A percentile compares a stretch with the other conserved stretches of the same genome.
Conservation (phyloP, 2,113 vertebrate genomes). For the Crotalus helleri region DNA sequence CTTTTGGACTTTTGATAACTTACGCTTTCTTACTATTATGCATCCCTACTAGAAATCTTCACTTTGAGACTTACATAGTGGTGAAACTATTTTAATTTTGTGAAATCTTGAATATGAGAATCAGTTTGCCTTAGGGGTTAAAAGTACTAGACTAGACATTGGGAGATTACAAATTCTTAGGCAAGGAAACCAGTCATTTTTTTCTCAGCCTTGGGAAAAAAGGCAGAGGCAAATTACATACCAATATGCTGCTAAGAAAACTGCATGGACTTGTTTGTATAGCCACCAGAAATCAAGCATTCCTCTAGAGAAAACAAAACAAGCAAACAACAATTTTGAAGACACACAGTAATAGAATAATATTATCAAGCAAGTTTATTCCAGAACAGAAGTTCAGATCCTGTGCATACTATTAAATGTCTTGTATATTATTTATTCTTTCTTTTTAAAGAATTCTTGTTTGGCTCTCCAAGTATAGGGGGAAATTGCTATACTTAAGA, state of each 20-base stretch:
- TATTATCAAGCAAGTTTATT: not conserved
- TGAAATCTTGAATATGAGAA: not conserved
- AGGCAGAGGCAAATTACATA: not conserved
- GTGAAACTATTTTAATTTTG: not conserved
- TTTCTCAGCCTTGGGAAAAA: not conserved
- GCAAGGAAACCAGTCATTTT: not conserved
- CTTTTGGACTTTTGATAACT: not conserved
- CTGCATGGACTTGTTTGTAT: not conserved
- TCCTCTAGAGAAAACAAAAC: not conserved
- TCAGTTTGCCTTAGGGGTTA: not conserved
- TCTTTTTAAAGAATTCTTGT: not conserved
- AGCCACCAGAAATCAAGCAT: not conserved
- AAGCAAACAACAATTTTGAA: not conserved
- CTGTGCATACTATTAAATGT: not conserved
- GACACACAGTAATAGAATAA: not conserved
- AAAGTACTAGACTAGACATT: not conserved
- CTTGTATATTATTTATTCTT: not conserved
- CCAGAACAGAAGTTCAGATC: not conserved
- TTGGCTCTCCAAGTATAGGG: not conserved
- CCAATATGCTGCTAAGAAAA: not conserved
- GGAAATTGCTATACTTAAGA: not conserved
- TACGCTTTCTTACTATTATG: not conserved
- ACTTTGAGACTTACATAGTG: not conserved
- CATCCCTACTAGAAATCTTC: not conserved
- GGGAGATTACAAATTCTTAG: not conserved